Conservation (phyloP, 2,888 invertebrate genomes). For the Pseudanteris insignis region DNA sequence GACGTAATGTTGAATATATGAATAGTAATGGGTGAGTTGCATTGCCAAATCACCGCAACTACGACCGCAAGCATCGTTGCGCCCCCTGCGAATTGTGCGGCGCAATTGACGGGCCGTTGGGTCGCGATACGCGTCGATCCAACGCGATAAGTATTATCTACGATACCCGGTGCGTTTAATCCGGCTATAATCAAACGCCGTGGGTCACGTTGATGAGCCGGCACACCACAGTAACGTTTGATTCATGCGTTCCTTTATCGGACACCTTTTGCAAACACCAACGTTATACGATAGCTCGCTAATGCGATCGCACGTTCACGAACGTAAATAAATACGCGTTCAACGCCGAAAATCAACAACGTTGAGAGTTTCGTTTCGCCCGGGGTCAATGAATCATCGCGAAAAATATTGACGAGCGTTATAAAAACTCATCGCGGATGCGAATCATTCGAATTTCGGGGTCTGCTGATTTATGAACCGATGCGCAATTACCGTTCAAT, state of each 20-base stretch:
- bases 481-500: too few species aligned
- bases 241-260: slow-evolving; percentile 22
- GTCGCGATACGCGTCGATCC: slow-evolving; percentile 61
- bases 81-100: slow-evolving; percentile 31
- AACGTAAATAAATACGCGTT: too few species aligned
- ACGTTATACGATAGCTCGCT: too few species aligned
- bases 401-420: too few species aligned
- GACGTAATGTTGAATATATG: slow-evolving; percentile 66
- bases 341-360: too few species aligned
- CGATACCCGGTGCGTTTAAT: slow-evolving; percentile 57
- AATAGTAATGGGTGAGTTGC: slow-evolving; percentile 63
- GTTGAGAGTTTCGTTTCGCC: too few species aligned
- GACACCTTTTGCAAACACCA: slow-evolving; percentile 7
- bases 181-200: slow-evolving; percentile 56
- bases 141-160: slow-evolving; percentile 65
- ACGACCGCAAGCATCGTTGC: slow-evolving; percentile 43
- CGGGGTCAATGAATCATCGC: too few species aligned
- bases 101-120: slow-evolving; percentile 46
- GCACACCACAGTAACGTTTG: slow-evolving; percentile 25
- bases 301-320: too few species aligned
- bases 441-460: too few species aligned
- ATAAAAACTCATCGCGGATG: too few species aligned
- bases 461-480: background rate
- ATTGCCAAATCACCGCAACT: slow-evolving; percentile 54
- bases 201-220: slow-evolving; percentile 34